Base-by-base conservation (phyloP, 1,140 invertebrate species). In the Drosophila kikkawai region DNA sequence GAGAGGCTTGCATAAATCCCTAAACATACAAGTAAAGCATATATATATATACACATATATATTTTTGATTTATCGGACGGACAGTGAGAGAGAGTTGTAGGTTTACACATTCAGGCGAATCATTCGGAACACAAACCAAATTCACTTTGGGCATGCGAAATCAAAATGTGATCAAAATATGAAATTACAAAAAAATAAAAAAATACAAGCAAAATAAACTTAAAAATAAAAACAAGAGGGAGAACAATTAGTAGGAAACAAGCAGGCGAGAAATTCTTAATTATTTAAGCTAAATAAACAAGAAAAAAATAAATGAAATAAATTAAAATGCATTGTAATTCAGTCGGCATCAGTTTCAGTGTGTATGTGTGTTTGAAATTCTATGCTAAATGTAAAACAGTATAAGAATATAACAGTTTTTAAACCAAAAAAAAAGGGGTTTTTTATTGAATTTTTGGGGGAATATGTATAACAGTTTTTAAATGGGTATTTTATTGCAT, bases 361-460 rank as follows among this genome's bases (percentile, higher is more conserved):
- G 83, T 87, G 84, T 88, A 88, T 88, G 84, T 87, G 83, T 87
- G 83, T 87, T 90, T 88, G 74, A 88, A 84, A 88, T 88, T 88
- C 84, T 80, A 81, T 84, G 84, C 84, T 84, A 88, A 88, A 86
- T 82, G 67, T 81, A 85, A 82, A 80, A 83, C 77, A 88, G 71
- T 88, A 79, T 86, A 87, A 80, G 65, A 88, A 88, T 88, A 87
- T 80, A 80, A 87, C 67, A 70, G 83, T 87, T 87, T 87, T 87
- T 87, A 84, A 84, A 84, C 81, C 80, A 84, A 78, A 42, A 29
- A 51, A 58, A 34, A 32, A 12, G 7, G 4, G 0, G 1, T 17
- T 68, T 66, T 66, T 9, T 15, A 42, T 41, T 37, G 7, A 2
- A 8, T 1, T 26, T 26, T 61, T 41, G 17, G 60, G 60, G n/a